Evolutionary conservation across 2,113 vertebrate species (phyloP), one percentile per base, ranked within the genome.

Genomic region (Cinclus cinclus): DNA sequence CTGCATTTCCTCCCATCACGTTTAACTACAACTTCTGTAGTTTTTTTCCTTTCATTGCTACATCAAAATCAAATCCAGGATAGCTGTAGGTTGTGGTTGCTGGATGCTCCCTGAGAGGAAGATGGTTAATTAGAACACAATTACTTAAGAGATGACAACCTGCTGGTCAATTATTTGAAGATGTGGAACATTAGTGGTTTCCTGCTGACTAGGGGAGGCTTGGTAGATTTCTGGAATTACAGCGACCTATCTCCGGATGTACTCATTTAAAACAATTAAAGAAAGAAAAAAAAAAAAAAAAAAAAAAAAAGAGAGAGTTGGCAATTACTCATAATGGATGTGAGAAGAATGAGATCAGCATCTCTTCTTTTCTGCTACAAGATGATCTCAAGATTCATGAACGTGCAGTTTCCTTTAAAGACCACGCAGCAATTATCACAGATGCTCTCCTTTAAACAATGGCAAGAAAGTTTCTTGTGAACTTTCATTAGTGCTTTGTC

Each of bases 291-390:
- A 35, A 41, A 58, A 19, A 16, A 21, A 11, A 35, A 41, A 58
- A 19, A 11, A 35, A 37, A 37, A 37, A 37, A 37, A 37, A 11
- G 33, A 37, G 47, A 76, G 58, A 60, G 53, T 22, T 83, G 58
- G 24, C 67, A 85, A 69, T 80, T 92, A 77, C 82, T 91, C 82
- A 52, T 67, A 94, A 71, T 78, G 39, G 71, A 80, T 81, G 79
- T 74, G 75, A 91, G 79, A 95, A 92, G 78, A 74, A 67, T 93
- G 93, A 94, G 93, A 91, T 85, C 90, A 90, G 82, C 90, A 90
- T 92, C 85, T 96, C 81, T 75, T 60, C 56, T 65, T 58, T 83
- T 73, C 55, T 93, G 52, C 79, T 74, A 14, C 31, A 4, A 85
- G 63, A 83, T 86, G 86, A 92, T 91, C 92, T 95, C 1, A 7